A percentile compares a stretch with the other conserved stretches of the same genome.
These are phyloP conservation scores for Drosophila pegasa DNA, from an alignment of 2,888 invertebrate species.

Conservation along the genomic window DNA sequence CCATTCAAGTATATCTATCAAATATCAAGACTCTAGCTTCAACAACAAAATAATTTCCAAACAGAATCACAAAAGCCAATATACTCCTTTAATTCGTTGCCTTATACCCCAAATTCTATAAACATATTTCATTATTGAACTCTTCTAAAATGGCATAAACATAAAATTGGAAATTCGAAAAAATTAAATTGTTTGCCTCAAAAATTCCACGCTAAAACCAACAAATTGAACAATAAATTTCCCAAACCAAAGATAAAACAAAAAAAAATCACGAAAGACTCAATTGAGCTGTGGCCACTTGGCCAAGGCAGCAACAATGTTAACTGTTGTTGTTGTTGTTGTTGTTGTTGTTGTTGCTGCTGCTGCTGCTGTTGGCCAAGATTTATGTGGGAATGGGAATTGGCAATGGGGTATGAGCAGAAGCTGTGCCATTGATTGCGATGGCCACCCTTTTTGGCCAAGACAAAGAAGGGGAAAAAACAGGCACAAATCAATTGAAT, in stretches of 20 bases:
- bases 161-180: no score
- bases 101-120: no score
- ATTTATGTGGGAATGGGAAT: constrained; percentile 67
- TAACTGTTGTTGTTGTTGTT: constrained; percentile 22
- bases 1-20: no score
- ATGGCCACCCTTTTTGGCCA: constrained; percentile 51
- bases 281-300: constrained; percentile 9
- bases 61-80: no score
- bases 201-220: not conserved
- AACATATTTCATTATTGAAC: not conserved
- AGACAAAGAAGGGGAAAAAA: not conserved
- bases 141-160: no score
- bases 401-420: constrained; percentile 22
- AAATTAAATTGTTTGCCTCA: no score
- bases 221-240: not conserved
- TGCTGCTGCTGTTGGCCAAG: constrained; percentile 32
- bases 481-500: constrained; percentile 58
- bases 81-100: no score
- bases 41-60: no score
- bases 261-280: not conserved
- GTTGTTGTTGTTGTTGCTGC: constrained; percentile 26
- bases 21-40: no score
- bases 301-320: constrained; percentile 41
- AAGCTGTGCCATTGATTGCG: constrained; percentile 35
- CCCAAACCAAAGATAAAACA: not conserved